Conservation (phyloP, 2,113 vertebrate species). For the Hypanus sabinus region DNA sequence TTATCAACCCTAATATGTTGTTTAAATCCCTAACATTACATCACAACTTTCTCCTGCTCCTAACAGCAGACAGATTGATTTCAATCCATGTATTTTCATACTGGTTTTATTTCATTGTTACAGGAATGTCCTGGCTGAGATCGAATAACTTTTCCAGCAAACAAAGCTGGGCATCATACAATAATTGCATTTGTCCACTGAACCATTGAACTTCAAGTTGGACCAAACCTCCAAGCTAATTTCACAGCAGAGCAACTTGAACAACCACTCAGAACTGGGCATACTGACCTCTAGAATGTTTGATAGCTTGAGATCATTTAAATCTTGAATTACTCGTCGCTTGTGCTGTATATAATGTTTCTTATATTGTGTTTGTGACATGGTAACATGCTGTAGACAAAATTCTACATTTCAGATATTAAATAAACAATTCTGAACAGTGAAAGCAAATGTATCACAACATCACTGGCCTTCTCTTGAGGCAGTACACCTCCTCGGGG, state of each 20-base stretch:
- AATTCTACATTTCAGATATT: neutral
- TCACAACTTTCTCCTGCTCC: neutral
- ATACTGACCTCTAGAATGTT: conserved; percentile 12
- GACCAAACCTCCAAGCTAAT: neutral
- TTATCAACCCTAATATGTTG: neutral
- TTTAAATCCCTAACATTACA: neutral
- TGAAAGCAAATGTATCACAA: neutral
- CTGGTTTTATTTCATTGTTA: neutral
- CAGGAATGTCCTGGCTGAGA: neutral
- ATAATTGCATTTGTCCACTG: neutral
- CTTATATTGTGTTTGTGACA: neutral
- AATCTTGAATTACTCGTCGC: neutral
- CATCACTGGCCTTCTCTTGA: no score
- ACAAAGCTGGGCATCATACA: neutral
- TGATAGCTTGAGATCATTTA: neutral
- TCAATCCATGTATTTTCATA: neutral
- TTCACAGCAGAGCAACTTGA: conserved; percentile 9
- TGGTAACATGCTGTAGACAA: conserved; percentile 4
- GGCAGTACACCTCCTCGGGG: no score
- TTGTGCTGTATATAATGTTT: neutral
- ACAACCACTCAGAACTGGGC: neutral
- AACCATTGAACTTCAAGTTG: neutral
- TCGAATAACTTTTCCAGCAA: neutral
- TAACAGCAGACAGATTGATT: neutral
- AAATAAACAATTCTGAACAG: conserved; percentile 27